phyloP scores from a whole-genome alignment of 2,888 invertebrate genomes.

The Acanthopleura granulata region DNA sequence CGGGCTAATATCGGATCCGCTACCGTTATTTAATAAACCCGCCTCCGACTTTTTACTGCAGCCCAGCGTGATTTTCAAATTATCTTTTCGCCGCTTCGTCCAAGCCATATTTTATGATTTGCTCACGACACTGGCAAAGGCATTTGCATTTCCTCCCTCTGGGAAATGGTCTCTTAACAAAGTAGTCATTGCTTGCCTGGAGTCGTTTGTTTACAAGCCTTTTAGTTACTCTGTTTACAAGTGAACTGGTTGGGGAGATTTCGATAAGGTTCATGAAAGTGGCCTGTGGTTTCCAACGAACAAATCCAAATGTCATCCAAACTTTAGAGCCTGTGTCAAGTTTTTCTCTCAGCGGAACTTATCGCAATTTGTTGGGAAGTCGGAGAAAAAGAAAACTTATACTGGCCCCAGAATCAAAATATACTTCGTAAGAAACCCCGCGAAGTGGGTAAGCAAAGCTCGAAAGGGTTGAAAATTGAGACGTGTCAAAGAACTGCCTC shows the following conservation, averaged over 20 bases:
- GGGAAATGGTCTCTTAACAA: neutral
- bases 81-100: neutral
- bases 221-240: neutral
- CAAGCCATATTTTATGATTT: constrained; percentile 9
- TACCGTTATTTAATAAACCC: constrained; percentile 13
- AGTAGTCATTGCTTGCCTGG: too few species aligned
- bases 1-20: neutral
- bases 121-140: neutral
- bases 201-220: constrained; percentile 1
- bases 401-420: neutral
- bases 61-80: constrained; percentile 7
- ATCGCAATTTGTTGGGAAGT: constrained; percentile 7
- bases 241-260: too few species aligned
- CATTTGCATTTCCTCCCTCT: neutral
- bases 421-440: neutral
- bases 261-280: too few species aligned
- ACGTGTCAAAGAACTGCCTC: neutral
- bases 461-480: neutral
- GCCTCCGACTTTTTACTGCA: neutral
- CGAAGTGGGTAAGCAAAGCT: neutral
- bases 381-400: neutral
- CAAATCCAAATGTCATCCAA: constrained; percentile 12
- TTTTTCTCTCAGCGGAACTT: neutral
- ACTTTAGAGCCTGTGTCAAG: neutral
- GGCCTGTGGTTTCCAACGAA: too few species aligned